Percentiles rank a stretch among this genome's conserved stretches.
These are phyloP conservation scores for Micromesistius poutassou DNA, from an alignment of 2,797 vertebrate genomes.

Conservation along the genomic window DNA sequence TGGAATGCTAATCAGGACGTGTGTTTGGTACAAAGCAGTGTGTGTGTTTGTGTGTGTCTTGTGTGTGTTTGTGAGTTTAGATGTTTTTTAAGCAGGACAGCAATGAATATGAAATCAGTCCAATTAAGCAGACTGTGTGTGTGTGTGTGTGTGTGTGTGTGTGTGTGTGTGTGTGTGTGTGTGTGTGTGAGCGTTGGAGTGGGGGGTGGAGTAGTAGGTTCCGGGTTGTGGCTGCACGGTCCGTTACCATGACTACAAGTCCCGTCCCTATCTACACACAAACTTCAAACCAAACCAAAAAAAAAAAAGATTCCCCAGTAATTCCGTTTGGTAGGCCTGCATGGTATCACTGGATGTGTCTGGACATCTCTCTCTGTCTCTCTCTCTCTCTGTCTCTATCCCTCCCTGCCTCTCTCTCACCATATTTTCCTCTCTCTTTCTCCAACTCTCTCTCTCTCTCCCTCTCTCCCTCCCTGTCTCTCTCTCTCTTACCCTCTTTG, in stretches of 20 bases:
- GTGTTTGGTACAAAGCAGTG: conserved; percentile 5
- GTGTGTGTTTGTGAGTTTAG: not conserved
- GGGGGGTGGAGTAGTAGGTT: not conserved
- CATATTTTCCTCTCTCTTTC: too few relatives aligned
- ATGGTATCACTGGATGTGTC: too few relatives aligned
- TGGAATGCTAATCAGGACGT: conserved; percentile 36
- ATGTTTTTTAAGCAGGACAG: too few relatives aligned
- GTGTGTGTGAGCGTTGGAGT: not conserved
- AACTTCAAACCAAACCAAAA: not conserved
- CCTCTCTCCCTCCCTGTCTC: not conserved
- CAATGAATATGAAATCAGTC: too few relatives aligned
- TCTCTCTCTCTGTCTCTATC: too few relatives aligned
- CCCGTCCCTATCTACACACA: not conserved
- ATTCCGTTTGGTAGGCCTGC: not conserved
- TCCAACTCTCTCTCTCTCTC: too few relatives aligned
- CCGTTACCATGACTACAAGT: not conserved
- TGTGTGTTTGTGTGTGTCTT: conserved; percentile 11
- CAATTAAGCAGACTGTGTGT: conserved; percentile 6
- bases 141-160: too few relatives aligned
- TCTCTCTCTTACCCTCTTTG: not conserved
- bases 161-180: conserved; percentile 11
- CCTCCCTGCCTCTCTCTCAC: too few relatives aligned
- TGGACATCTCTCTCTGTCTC: too few relatives aligned
- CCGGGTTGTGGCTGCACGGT: not conserved
- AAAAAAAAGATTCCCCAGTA: not conserved